A percentile compares a stretch with the other conserved stretches of the same genome.
Evolutionary conservation across 1,140 invertebrate genomes (phyloP).

Genomic region (Heliconius hewitsoni): DNA sequence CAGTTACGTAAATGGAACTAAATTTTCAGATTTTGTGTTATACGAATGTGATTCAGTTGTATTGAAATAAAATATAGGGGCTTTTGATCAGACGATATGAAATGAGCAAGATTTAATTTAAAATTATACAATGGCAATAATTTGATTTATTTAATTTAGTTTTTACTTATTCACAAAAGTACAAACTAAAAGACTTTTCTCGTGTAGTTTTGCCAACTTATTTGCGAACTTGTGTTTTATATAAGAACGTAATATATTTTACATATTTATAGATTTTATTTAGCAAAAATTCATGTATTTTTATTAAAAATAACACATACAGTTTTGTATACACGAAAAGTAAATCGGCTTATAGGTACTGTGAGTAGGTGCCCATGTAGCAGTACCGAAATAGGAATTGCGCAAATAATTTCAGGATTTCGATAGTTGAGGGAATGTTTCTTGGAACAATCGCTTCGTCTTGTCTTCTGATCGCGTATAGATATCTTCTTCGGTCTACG

Average conservation of each 20-base stretch:
- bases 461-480: constrained; percentile 3
- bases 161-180: too few relatives aligned
- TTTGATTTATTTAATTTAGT: too few relatives aligned
- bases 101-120: not conserved
- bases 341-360: not conserved
- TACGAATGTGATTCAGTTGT: not conserved
- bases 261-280: not conserved
- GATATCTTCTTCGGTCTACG: not conserved
- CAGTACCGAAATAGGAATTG: not conserved
- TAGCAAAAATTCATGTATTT: too few relatives aligned
- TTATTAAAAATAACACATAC: not conserved
- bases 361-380: not conserved
- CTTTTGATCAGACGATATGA: not conserved
- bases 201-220: too few relatives aligned
- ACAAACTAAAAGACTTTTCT: too few relatives aligned
- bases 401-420: constrained; percentile 17
- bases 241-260: not conserved
- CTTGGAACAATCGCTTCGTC: constrained; percentile 8
- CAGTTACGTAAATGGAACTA: not conserved
- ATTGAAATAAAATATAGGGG: not conserved
- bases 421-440: constrained; percentile 14
- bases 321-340: not conserved
- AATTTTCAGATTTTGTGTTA: not conserved
- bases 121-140: too few relatives aligned
- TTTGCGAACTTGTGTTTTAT: not conserved